Evolutionary conservation across 1,140 invertebrate genomes (phyloP), one percentile per base, ranked within the genome.

Genomic region (Metopolophium dirhodum): DNA sequence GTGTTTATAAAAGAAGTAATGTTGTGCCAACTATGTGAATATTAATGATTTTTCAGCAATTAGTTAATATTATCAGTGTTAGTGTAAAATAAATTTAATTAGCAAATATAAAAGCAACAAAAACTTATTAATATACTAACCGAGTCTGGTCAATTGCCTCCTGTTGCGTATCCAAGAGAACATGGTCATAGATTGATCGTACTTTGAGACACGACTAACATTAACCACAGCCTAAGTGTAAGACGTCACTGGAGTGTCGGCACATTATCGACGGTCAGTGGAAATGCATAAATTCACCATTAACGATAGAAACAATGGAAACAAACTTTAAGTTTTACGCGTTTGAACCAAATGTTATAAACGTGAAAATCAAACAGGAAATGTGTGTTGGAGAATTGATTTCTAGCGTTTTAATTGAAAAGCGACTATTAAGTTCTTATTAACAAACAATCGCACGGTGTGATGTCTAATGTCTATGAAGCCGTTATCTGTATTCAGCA

Each of bases 91-190:
- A 1, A 86, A 86, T 47, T 35, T 54, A 90, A 54, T 51, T 57
- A 35, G n/a, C 51, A 23, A 23, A 11, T 90, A 37, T 89, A 54
- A 51, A 89, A 54, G 49, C 87, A 89, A 47, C 35, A 30, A 35
- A 57, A 45, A 90, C 14, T 7, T 68, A 45, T 51, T 2, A 37
- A 23, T 51, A n/a, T 54, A 93, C 91, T 93, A 37, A 93, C 91
- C 91, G 8, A 93, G 91, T 85, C 91, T 93, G 47, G 91, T 93
- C 49, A 93, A 41, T 54, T 93, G 82, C 20, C 91, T 51, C 26
- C 82, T 51, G 49, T 93, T 85, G n/a, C 91, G 68, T 8, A 93
- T 86, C 91, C 91, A 93, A 93, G 68, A 83, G 37, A 93, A 93
- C 91, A 93, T 93, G n/a, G 26, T 93, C 54, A 83, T 35, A 47